These are phyloP conservation scores for Hypercompe scribonia DNA, from an alignment of 2,888 invertebrate genomes.

Conservation along the genomic window DNA sequence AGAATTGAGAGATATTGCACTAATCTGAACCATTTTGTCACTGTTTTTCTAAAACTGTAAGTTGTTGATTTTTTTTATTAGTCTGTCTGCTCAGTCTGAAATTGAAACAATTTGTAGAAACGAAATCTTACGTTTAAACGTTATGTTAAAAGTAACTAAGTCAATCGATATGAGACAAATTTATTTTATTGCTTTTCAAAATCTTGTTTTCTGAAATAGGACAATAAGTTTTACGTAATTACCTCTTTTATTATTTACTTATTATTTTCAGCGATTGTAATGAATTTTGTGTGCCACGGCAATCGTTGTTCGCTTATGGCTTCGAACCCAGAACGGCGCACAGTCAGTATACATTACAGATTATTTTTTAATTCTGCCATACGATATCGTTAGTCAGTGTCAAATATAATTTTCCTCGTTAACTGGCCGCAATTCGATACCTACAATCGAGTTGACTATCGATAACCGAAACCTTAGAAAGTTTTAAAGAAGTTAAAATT, in stretches of 20 bases:
- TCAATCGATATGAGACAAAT: background rate
- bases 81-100: no score
- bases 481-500: slow-evolving; percentile 64
- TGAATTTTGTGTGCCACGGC: background rate
- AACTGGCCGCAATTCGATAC: slow-evolving; percentile 75
- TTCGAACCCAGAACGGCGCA: slow-evolving; percentile 48
- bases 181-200: no score
- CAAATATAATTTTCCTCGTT: slow-evolving; percentile 82
- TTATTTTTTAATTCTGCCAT: slow-evolving; percentile 71
- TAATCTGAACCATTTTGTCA: no score
- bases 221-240: no score
- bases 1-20: no score
- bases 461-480: slow-evolving; percentile 80
- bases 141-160: background rate
- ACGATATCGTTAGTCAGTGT: slow-evolving; percentile 76
- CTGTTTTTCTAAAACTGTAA: no score
- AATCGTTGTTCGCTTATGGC: slow-evolving; percentile 17
- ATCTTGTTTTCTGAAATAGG: no score
- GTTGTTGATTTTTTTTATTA: no score
- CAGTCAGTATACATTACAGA: slow-evolving; percentile 65
- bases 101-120: no score
- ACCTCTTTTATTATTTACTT: no score
- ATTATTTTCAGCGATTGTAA: no score
- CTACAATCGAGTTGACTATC: slow-evolving; percentile 75
- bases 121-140: no score